Evolutionary conservation across 1,140 invertebrate species (phyloP).

Genomic region (Zaprionus africanus): DNA sequence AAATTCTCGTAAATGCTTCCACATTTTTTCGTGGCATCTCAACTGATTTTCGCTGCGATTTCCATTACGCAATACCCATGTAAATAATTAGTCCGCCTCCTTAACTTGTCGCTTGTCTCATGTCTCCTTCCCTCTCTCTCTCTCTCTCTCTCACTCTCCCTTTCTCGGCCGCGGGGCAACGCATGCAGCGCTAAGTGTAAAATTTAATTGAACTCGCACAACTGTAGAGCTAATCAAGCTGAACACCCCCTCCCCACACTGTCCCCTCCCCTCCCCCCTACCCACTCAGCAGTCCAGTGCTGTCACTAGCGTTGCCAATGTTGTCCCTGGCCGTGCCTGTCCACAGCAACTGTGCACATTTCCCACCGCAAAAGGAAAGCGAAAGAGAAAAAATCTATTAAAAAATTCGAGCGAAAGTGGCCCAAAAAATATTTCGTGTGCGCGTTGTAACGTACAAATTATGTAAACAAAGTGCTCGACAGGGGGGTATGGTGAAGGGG

Average conservation of each 20-base stretch:
- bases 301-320: neutral
- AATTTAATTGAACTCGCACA: slow-evolving; percentile 68
- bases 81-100: slow-evolving; percentile 9
- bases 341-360: slow-evolving; percentile 68
- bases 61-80: neutral
- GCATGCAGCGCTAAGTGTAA: slow-evolving; percentile 58
- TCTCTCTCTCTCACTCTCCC: neutral
- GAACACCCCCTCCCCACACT: slow-evolving; percentile 10
- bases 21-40: neutral
- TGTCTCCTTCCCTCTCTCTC: neutral
- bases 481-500: neutral
- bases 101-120: neutral
- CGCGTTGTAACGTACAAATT: slow-evolving; percentile 82
- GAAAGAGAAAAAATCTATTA: slow-evolving; percentile 69
- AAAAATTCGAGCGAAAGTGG: slow-evolving; percentile 69
- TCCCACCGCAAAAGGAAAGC: slow-evolving; percentile 49
- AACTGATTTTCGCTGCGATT: slow-evolving; percentile 3
- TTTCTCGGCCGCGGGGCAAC: slow-evolving; percentile 23
- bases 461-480: slow-evolving; percentile 68
- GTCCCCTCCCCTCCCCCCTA: neutral
- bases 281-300: neutral
- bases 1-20: slow-evolving; percentile 33
- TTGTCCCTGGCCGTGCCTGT: slow-evolving; percentile 8
- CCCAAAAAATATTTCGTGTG: slow-evolving; percentile 73
- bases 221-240: slow-evolving; percentile 47